These are phyloP conservation scores for Poeciliopsis gracilis DNA, from an alignment of 2,797 vertebrate genomes.

Conservation along the genomic window DNA sequence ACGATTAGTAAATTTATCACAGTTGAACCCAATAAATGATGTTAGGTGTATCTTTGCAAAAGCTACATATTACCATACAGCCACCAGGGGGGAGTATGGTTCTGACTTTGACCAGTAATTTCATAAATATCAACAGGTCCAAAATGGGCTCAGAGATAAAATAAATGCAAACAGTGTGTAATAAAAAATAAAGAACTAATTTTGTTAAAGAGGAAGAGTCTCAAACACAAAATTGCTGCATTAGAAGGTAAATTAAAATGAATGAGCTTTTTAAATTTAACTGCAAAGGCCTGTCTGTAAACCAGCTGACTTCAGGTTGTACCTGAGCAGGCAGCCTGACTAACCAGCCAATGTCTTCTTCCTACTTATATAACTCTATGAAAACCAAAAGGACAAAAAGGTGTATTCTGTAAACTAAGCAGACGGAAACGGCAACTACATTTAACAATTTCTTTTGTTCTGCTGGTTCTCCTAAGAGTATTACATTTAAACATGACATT, in stretches of 20 bases:
- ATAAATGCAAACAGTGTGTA: not conserved
- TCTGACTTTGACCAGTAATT: not conserved
- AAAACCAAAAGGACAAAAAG: not conserved
- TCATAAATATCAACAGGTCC: not conserved
- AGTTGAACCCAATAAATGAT: not conserved
- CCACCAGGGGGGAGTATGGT: not conserved
- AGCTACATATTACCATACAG: not conserved
- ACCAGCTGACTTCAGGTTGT: not conserved
- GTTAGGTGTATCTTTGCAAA: not conserved
- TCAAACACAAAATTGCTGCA: not conserved
- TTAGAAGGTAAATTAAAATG: not conserved
- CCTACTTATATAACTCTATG: not conserved
- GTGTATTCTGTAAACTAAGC: not conserved
- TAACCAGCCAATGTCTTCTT: not conserved
- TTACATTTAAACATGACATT: not conserved
- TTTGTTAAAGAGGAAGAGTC: not conserved
- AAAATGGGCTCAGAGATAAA: not conserved
- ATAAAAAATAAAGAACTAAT: not conserved
- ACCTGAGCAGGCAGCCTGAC: not conserved
- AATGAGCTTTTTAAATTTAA: no score
- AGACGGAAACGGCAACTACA: not conserved
- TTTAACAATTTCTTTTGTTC: no score
- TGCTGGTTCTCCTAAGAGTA: not conserved
- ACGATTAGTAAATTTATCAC: not conserved
- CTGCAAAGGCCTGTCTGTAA: not conserved